Evolutionary conservation across 2,113 vertebrate genomes (phyloP), one percentile per base, ranked within the genome.

Genomic region (Tenebrosternarchus preto): DNA sequence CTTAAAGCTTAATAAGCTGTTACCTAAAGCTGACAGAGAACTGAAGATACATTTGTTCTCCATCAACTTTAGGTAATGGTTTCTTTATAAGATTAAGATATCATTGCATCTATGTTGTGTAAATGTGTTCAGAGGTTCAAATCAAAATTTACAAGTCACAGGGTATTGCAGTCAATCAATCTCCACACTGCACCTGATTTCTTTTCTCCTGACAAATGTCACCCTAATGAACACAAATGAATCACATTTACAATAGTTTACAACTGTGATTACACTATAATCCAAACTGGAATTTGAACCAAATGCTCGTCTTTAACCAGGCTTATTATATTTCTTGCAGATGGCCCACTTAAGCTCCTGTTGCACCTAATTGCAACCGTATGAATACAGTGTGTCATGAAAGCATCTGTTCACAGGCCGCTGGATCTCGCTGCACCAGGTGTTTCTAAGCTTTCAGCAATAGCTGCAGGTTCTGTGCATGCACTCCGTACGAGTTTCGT

Each of bases 291-390:
- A 84, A 84, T 84, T 17, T 78, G 79, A 84, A 78, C 55, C 83
- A 84, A 84, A 83, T 43, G 78, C 73, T 83, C 70, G 77, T 46
- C 57, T 71, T 50, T 73, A 79, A 81, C 56, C 74, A 78, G 80
- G 24, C 64, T 79, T 75, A 84, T 84, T 78, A 84, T 80, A 85
- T 82, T 85, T 76, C 76, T 85, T 80, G 50, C 83, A 85, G 80
- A 85, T 80, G 80, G 83, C 55, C 27, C 67, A 82, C 77, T 85
- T 85, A 78, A 85, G 76, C 80, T 85, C 83, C 83, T 31, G 83
- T 85, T 85, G 81, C 76, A 82, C 74, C 67, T 76, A 85, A 85
- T 85, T 80, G 80, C 76, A 85, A 79, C 83, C 80, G 71, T 82
- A 85, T 85, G 83, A 82, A 85, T 63, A n/a, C 80, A 75, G 50